These are phyloP conservation scores for Dryobota labecula DNA, from an alignment of 2,888 invertebrate genomes.

Conservation along the genomic window DNA sequence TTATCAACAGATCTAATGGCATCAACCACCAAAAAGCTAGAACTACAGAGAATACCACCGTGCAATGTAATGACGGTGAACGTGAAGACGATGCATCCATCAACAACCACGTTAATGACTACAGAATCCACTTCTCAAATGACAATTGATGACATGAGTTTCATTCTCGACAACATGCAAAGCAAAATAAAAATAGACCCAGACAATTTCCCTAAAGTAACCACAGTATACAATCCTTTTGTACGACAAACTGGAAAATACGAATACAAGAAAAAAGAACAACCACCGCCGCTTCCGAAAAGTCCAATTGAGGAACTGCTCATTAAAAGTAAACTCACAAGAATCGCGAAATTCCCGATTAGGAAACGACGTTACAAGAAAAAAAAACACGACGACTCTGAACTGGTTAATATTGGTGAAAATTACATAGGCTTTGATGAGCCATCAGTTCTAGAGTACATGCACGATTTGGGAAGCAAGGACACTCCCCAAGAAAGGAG, in stretches of 20 bases:
- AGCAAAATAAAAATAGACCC: not conserved
- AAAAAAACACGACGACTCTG: not conserved
- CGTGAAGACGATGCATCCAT: slow-evolving; percentile 18
- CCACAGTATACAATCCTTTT: not conserved
- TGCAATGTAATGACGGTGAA: slow-evolving; percentile 43
- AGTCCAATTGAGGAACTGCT: slow-evolving; percentile 7
- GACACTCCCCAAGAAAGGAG: not conserved
- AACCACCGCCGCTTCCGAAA: fast-evolving
- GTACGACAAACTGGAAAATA: not conserved
- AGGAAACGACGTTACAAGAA: not conserved
- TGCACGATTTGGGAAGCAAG: not conserved
- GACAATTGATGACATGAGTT: slow-evolving; percentile 17
- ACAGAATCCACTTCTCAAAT: not conserved
- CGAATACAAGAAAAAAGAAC: not conserved
- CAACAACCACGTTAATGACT: not conserved
- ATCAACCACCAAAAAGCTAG: not conserved
- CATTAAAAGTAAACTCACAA: slow-evolving; percentile 41
- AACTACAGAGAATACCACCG: not conserved
- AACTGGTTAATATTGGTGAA: not conserved
- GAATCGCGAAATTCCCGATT: slow-evolving; percentile 46
- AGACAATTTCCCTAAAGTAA: not conserved
- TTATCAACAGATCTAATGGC: not conserved
- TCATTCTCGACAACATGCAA: slow-evolving; percentile 10
- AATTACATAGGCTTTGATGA: not conserved
- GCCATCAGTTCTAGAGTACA: not conserved